Percentiles rank a stretch among this genome's conserved stretches.
Conservation (phyloP, 2,113 vertebrate genomes). For the Psilopsiagon aymara region DNA sequence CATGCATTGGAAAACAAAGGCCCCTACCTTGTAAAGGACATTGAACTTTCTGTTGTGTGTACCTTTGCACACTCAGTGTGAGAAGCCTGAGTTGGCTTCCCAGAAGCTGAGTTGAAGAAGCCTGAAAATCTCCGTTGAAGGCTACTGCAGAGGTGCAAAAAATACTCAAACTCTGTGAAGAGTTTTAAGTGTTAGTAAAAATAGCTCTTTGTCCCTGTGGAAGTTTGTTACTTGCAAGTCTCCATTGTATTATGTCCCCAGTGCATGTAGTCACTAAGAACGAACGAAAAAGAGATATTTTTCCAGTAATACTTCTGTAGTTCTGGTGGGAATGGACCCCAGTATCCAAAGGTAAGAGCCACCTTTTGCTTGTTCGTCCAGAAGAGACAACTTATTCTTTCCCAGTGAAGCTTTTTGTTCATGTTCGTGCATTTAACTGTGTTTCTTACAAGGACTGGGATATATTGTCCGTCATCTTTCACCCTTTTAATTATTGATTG, state of each 20-base stretch:
- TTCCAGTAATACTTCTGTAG: background rate
- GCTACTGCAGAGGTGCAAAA: background rate
- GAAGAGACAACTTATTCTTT: background rate
- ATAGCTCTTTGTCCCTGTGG: background rate
- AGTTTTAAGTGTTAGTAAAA: background rate
- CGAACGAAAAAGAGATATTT: background rate
- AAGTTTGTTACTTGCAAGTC: background rate
- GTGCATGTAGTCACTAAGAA: background rate
- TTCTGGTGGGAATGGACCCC: background rate
- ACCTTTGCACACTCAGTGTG: accelerated
- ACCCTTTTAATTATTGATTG: background rate
- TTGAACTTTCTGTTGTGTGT: background rate
- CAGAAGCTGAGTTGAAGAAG: background rate
- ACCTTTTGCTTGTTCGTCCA: background rate
- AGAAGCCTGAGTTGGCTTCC: background rate
- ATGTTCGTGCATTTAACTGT: background rate
- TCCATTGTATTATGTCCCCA: background rate
- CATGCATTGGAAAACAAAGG: background rate
- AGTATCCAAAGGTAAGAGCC: background rate
- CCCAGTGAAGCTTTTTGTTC: background rate
- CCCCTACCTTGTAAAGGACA: background rate
- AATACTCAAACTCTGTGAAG: background rate
- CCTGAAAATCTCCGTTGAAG: background rate
- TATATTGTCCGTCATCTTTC: background rate
- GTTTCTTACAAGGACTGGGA: background rate